A percentile compares a stretch with the other conserved stretches of the same genome.
Conservation (phyloP, 2,113 vertebrate genomes). For the Sisor rabdophorus region DNA sequence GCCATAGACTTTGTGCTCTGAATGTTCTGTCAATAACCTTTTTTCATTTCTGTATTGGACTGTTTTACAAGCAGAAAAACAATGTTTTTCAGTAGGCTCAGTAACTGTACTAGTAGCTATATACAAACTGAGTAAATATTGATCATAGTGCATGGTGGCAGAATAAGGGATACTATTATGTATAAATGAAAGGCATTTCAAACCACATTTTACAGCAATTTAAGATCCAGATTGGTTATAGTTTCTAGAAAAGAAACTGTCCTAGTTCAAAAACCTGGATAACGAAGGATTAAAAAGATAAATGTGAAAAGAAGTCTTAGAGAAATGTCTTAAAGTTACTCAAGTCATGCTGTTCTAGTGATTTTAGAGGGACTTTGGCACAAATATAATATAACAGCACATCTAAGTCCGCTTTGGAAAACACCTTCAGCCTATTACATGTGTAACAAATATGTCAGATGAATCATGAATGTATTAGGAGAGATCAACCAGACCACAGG, state of each 20-base stretch:
- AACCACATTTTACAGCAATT: not conserved
- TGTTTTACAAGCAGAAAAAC: no score
- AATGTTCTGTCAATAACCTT: no score
- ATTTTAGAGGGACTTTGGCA: not conserved
- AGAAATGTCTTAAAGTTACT: not conserved
- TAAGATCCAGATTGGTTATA: not conserved
- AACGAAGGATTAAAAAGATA: no score
- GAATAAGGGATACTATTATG: not conserved
- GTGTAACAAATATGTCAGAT: constrained; percentile 17
- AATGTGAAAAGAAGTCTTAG: no score
- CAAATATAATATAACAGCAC: not conserved
- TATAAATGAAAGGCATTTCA: not conserved
- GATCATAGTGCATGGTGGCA: not conserved
- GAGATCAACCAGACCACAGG: not conserved
- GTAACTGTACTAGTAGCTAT: no score
- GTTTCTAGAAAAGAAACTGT: not conserved
- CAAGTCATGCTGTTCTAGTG: not conserved
- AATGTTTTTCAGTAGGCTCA: no score
- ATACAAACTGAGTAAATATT: no score
- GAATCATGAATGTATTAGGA: not conserved
- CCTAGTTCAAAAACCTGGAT: not conserved
- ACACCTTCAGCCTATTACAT: not conserved
- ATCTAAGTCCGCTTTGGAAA: not conserved
- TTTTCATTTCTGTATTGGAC: no score
- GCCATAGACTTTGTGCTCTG: no score